phyloP scores from a whole-genome alignment of 2,888 invertebrate species.

The Pedicia rivosa region DNA sequence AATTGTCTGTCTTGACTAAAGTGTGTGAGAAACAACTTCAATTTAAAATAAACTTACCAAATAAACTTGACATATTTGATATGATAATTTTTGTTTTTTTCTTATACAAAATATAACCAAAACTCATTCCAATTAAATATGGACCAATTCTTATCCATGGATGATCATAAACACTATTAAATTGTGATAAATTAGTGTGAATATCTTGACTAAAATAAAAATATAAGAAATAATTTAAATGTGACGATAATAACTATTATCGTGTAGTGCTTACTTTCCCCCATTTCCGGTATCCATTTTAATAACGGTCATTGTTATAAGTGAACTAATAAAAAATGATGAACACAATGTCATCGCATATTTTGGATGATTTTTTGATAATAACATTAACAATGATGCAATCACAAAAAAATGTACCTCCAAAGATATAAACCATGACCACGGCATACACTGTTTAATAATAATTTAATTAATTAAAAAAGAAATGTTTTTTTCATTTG shows the following conservation, averaged over 20 bases:
- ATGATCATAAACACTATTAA: slow-evolving; percentile 52
- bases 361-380: slow-evolving; percentile 33
- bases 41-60: slow-evolving; percentile 14
- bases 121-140: slow-evolving; percentile 54
- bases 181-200: slow-evolving; percentile 34
- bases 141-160: slow-evolving; percentile 59
- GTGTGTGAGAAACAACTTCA: too few relatives aligned
- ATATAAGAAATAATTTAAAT: neutral
- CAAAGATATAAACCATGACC: slow-evolving; percentile 65
- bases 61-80: slow-evolving; percentile 8
- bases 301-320: slow-evolving; percentile 17
- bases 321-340: slow-evolving; percentile 30
- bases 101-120: slow-evolving; percentile 55
- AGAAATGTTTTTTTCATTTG: neutral
- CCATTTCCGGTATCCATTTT: too few relatives aligned
- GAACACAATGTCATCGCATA: slow-evolving; percentile 24
- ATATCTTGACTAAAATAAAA: neutral
- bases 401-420: slow-evolving; percentile 59
- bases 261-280: too few relatives aligned
- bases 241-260: too few relatives aligned
- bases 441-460: slow-evolving; percentile 52
- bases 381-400: slow-evolving; percentile 46
- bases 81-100: neutral
- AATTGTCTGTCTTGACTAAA: too few relatives aligned
- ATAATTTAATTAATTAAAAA: neutral